Evolutionary conservation across 2,888 invertebrate genomes (phyloP).

Genomic region (Argyra leucocephala): DNA sequence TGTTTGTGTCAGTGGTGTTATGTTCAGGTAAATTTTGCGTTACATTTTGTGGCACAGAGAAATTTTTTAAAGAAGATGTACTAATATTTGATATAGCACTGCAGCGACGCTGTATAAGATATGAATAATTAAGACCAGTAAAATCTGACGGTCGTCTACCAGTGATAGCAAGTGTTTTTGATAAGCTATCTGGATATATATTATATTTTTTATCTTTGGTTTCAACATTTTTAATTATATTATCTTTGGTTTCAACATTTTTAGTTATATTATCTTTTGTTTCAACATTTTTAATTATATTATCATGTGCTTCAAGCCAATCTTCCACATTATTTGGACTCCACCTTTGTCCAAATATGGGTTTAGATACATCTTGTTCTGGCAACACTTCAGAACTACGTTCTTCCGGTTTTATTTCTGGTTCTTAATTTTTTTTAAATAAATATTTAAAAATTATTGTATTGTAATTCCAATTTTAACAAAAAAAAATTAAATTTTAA

Average conservation of each 20-base stretch:
- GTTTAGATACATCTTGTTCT: conserved; percentile 28
- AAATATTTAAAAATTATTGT: neutral
- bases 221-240: no score
- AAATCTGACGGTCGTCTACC: neutral
- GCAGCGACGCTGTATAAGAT: neutral
- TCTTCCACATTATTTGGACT: conserved; percentile 42
- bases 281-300: conserved; percentile 30
- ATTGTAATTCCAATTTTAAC: neutral
- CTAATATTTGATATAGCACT: neutral
- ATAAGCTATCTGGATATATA: neutral
- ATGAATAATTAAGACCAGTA: neutral
- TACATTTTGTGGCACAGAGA: neutral
- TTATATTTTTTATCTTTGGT: neutral
- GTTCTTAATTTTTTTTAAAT: conserved; percentile 19
- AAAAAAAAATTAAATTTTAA: neutral
- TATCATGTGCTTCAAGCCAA: conserved; percentile 39
- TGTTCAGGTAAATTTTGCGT: neutral
- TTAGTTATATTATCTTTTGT: conserved; percentile 26
- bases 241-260: neutral
- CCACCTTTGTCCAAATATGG: conserved; percentile 38
- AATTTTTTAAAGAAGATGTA: neutral
- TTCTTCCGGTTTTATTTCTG: conserved; percentile 20
- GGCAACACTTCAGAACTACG: conserved; percentile 25
- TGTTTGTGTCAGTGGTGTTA: neutral
- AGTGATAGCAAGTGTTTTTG: neutral